These are phyloP conservation scores for Mactromeris polynyma DNA, from an alignment of 2,888 invertebrate genomes.

Conservation along the genomic window DNA sequence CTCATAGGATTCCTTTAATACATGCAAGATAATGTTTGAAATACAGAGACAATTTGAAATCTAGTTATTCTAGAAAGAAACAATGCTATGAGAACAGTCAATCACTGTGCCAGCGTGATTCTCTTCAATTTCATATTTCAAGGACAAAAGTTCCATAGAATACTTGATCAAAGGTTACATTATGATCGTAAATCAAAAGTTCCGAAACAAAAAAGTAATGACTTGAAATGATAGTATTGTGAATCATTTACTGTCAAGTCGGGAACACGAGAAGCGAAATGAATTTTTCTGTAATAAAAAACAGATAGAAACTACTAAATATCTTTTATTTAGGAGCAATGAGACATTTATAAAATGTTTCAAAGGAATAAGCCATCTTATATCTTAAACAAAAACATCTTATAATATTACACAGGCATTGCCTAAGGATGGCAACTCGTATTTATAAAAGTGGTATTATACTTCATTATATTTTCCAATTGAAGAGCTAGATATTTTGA, in stretches of 20 bases:
- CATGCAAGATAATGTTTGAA: too few relatives aligned
- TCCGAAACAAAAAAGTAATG: neutral
- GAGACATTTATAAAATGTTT: neutral
- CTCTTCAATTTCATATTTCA: too few relatives aligned
- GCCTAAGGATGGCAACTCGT: neutral
- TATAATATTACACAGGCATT: neutral
- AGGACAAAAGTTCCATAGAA: too few relatives aligned
- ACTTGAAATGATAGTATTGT: neutral
- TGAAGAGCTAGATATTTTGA: neutral
- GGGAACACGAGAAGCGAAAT: neutral
- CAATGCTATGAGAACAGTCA: too few relatives aligned
- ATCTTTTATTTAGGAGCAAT: neutral
- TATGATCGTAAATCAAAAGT: neutral
- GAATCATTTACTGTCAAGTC: neutral
- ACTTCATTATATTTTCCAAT: neutral
- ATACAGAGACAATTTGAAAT: too few relatives aligned
- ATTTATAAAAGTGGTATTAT: neutral
- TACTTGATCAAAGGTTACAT: neutral
- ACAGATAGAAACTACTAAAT: neutral
- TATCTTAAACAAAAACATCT: neutral
- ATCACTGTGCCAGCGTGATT: too few relatives aligned
- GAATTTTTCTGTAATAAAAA: neutral
- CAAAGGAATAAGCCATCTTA: slow-evolving; percentile 5
- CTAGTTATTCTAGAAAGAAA: too few relatives aligned
- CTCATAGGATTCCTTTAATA: too few relatives aligned